Conservation (phyloP, 2,888 invertebrate species). For the Morpho helenor region DNA sequence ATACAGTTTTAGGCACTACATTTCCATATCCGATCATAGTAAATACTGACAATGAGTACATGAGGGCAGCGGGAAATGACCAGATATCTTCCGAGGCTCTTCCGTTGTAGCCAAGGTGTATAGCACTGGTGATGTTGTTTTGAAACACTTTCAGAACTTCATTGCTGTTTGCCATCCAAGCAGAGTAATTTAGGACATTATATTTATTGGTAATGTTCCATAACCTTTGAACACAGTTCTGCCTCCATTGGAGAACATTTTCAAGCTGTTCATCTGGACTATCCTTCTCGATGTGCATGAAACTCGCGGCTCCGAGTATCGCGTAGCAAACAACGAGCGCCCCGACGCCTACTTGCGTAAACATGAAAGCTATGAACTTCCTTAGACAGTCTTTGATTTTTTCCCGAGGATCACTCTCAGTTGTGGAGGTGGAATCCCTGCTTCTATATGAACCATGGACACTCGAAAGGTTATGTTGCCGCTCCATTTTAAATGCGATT, state of each 20-base stretch:
- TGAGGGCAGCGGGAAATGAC: constrained; percentile 92
- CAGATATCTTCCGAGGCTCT: constrained; percentile 84
- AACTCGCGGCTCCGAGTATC: constrained; percentile 90
- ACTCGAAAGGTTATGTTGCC: constrained; percentile 55
- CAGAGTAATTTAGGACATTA: constrained; percentile 84
- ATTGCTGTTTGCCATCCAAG: constrained; percentile 81
- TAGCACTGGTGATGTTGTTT: constrained; percentile 80
- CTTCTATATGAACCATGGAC: constrained; percentile 82
- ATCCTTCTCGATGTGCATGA: constrained; percentile 87
- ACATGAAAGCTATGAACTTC: constrained; percentile 94
- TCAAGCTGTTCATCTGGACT: constrained; percentile 71
- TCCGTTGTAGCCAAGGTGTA: constrained; percentile 87
- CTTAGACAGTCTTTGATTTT: constrained; percentile 91
- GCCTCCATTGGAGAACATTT: constrained; percentile 73
- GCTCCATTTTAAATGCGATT: constrained; percentile 48
- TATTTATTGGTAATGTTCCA: constrained; percentile 84
- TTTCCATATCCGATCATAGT: constrained; percentile 96
- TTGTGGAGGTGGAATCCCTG: constrained; percentile 83
- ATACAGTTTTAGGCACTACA: constrained; percentile 88
- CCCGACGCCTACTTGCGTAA: constrained; percentile 94
- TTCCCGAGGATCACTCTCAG: constrained; percentile 83
- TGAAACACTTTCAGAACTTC: constrained; percentile 83
- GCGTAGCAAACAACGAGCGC: constrained; percentile 93
- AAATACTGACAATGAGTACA: constrained; percentile 93
- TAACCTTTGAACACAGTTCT: constrained; percentile 80